phyloP scores from a whole-genome alignment of 2,797 vertebrate species.

The Helostoma temminkii region DNA sequence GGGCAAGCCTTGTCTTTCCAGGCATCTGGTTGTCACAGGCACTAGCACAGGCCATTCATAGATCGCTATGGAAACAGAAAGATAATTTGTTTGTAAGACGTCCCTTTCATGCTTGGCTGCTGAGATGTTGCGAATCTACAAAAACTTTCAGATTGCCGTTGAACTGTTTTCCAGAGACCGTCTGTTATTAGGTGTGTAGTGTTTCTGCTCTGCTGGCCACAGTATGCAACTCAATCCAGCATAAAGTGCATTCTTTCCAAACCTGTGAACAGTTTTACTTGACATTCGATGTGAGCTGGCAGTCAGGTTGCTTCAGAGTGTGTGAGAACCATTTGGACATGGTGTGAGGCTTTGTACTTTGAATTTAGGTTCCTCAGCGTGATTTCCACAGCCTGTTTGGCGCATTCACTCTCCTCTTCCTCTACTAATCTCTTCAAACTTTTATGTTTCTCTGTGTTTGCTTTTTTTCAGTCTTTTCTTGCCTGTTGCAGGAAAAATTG shows the following conservation, averaged over 20 bases:
- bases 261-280: conserved; percentile 52
- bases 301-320: conserved; percentile 48
- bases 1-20: conserved; percentile 75
- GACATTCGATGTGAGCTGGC: conserved; percentile 56
- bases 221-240: conserved; percentile 37
- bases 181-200: conserved; percentile 49
- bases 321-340: conserved; percentile 62
- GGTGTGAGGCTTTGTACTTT: conserved; percentile 64
- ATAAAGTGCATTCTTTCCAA: conserved; percentile 46
- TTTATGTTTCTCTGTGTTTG: conserved; percentile 26
- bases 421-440: conserved; percentile 37
- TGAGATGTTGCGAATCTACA: conserved; percentile 53
- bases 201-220: conserved; percentile 48
- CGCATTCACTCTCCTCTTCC: conserved; percentile 45
- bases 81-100: conserved; percentile 77
- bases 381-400: conserved; percentile 57
- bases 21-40: conserved; percentile 77
- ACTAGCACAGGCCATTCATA: conserved; percentile 73
- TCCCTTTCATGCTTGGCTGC: conserved; percentile 70
- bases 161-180: conserved; percentile 44
- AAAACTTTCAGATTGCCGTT: conserved; percentile 63
- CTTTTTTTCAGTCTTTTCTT: conserved; percentile 12
- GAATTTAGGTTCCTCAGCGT: conserved; percentile 55
- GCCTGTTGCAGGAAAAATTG: conserved; percentile 7
- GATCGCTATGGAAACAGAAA: conserved; percentile 79